Evolutionary conservation across 2,113 vertebrate genomes (phyloP).

Genomic region (Typhlomys cinereus): DNA sequence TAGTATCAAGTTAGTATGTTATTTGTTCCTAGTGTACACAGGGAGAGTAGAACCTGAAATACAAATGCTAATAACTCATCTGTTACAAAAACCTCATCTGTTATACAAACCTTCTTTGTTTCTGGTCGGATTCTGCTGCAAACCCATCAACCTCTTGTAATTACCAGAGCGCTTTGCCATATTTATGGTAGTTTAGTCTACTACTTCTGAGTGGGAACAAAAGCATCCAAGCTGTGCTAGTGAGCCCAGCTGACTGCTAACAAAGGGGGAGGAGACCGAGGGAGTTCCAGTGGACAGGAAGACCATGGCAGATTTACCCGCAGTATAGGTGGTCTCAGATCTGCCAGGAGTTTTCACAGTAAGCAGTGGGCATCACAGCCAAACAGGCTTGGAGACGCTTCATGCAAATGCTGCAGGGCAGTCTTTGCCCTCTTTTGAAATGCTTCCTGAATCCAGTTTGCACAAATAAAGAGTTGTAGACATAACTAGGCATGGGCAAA

Average conservation of each 20-base stretch:
- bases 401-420: neutral
- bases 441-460: slow-evolving; percentile 9
- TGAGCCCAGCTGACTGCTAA: neutral
- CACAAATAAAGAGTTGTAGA: neutral
- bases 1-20: slow-evolving; percentile 45
- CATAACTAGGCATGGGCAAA: slow-evolving; percentile 46
- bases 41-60: slow-evolving; percentile 56
- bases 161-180: neutral
- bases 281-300: slow-evolving; percentile 28
- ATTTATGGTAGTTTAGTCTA: neutral
- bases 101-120: slow-evolving; percentile 41
- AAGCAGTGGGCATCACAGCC: neutral
- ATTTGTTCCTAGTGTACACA: neutral
- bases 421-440: neutral
- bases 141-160: neutral
- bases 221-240: slow-evolving; percentile 52
- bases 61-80: slow-evolving; percentile 47
- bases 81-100: slow-evolving; percentile 34
- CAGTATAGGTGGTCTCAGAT: neutral
- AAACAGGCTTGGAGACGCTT: neutral
- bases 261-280: neutral
- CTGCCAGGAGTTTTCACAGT: neutral
- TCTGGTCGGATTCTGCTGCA: neutral
- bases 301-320: slow-evolving; percentile 39
- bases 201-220: slow-evolving; percentile 47